Conservation (phyloP, 2,797 vertebrate genomes). For the Aeoliscus strigatus region DNA sequence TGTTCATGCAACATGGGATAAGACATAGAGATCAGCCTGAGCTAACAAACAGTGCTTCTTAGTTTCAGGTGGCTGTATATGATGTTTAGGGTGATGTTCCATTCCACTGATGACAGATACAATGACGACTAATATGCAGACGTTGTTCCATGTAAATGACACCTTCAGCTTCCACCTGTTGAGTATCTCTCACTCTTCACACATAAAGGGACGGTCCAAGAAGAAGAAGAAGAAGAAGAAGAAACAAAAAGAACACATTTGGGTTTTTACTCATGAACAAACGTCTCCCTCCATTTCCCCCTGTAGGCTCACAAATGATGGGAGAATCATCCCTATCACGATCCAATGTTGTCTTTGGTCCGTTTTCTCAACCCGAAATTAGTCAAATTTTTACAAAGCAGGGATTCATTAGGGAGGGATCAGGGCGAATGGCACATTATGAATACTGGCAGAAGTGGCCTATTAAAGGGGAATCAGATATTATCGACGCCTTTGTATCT, state of each 20-base stretch:
- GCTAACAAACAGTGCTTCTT: too few relatives aligned
- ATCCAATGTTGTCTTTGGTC: slow-evolving; percentile 32
- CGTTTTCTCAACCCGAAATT: slow-evolving; percentile 53
- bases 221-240: too few relatives aligned
- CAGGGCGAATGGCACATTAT: slow-evolving; percentile 71
- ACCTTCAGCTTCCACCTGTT: slow-evolving; percentile 8
- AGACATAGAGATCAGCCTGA: too few relatives aligned
- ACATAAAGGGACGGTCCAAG: too few relatives aligned
- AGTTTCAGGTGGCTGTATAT: too few relatives aligned
- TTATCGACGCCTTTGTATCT: slow-evolving; percentile 67
- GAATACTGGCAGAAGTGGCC: slow-evolving; percentile 69
- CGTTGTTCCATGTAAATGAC: slow-evolving; percentile 10
- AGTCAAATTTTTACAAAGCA: slow-evolving; percentile 57
- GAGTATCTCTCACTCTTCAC: slow-evolving; percentile 3
- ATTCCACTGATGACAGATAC: too few relatives aligned
- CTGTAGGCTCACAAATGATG: slow-evolving; percentile 38
- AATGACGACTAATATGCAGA: not conserved
- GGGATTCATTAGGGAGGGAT: slow-evolving; percentile 65
- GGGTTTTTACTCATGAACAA: slow-evolving; percentile 54
- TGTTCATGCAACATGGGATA: too few relatives aligned
- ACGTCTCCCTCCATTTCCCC: slow-evolving; percentile 27
- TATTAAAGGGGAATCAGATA: slow-evolving; percentile 73
- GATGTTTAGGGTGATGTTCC: too few relatives aligned
- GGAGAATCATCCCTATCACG: slow-evolving; percentile 34
- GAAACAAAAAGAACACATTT: too few relatives aligned